A percentile compares a stretch with the other conserved stretches of the same genome.
These are phyloP conservation scores for Aphidius colemani DNA, from an alignment of 2,888 invertebrate species.

Conservation along the genomic window DNA sequence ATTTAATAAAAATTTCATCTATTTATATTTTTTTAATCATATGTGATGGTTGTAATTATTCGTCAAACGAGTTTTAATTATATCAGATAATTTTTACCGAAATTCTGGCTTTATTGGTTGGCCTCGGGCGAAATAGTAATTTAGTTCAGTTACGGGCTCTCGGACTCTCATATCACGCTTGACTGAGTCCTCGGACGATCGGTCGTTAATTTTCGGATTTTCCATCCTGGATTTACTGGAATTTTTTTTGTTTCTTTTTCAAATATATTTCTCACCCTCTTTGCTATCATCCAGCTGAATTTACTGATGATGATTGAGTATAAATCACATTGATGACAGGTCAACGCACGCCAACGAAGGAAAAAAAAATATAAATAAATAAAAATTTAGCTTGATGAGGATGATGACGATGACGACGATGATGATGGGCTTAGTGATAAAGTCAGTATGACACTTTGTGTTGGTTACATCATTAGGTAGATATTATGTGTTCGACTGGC, in stretches of 20 bases:
- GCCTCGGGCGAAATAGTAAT: constrained; percentile 19
- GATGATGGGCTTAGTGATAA: neutral
- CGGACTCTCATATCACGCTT: constrained; percentile 22
- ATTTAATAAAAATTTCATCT: neutral
- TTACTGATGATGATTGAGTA: constrained; percentile 44
- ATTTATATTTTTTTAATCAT: constrained; percentile 12
- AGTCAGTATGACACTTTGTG: constrained; percentile 31
- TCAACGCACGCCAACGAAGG: constrained; percentile 26
- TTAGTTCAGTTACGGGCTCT: constrained; percentile 23
- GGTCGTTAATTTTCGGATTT: constrained; percentile 25
- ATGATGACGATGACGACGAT: neutral
- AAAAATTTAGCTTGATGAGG: neutral
- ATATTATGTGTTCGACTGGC: constrained; percentile 38
- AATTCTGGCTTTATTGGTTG: constrained; percentile 17
- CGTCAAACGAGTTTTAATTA: constrained; percentile 15
- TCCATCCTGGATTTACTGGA: constrained; percentile 14
- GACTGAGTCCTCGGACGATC: constrained; percentile 21
- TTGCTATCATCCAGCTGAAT: constrained; percentile 31
- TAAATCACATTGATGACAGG: constrained; percentile 39
- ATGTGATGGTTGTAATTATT: constrained; percentile 17
- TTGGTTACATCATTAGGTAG: constrained; percentile 40
- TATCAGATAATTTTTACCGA: constrained; percentile 8
- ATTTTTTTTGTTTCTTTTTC: neutral
- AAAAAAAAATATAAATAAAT: neutral
- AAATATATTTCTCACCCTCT: neutral